Evolutionary conservation across 2,888 invertebrate species (phyloP).

Genomic region (Oscheius sp.): DNA sequence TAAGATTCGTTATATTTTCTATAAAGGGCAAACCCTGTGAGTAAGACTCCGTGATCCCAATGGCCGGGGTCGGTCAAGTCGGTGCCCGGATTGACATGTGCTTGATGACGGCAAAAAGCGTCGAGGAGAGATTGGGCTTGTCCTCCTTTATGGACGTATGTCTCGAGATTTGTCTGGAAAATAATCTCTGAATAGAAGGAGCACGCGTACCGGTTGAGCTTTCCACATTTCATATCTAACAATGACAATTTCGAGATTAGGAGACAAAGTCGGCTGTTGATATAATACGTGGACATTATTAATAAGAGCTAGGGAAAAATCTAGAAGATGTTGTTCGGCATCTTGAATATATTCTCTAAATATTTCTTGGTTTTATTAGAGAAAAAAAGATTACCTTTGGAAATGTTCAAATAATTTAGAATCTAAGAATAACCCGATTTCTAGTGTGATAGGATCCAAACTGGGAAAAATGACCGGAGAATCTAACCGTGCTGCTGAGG

Average conservation of each 20-base stretch:
- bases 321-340: conserved; percentile 71
- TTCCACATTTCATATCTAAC: conserved; percentile 73
- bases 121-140: conserved; percentile 72
- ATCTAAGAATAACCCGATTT: conserved; percentile 71
- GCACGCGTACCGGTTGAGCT: conserved; percentile 64
- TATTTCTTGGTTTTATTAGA: neutral
- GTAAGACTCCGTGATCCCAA: conserved; percentile 73
- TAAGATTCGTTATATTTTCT: neutral
- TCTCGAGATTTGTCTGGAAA: conserved; percentile 61
- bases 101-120: conserved; percentile 72
- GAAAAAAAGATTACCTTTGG: conserved; percentile 47
- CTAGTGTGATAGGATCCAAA: conserved; percentile 72
- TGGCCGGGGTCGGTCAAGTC: conserved; percentile 71
- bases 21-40: conserved; percentile 61
- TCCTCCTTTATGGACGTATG: conserved; percentile 69
- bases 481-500: conserved; percentile 68
- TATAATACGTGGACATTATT: conserved; percentile 72
- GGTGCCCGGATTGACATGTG: conserved; percentile 70
- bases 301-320: conserved; percentile 72
- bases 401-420: conserved; percentile 72
- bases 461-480: conserved; percentile 72
- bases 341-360: conserved; percentile 63
- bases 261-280: conserved; percentile 69
- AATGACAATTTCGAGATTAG: conserved; percentile 71
- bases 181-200: neutral